Evolutionary conservation across 1,140 invertebrate genomes (phyloP), one percentile per base, ranked within the genome.

Genomic region (Patella vulgata): DNA sequence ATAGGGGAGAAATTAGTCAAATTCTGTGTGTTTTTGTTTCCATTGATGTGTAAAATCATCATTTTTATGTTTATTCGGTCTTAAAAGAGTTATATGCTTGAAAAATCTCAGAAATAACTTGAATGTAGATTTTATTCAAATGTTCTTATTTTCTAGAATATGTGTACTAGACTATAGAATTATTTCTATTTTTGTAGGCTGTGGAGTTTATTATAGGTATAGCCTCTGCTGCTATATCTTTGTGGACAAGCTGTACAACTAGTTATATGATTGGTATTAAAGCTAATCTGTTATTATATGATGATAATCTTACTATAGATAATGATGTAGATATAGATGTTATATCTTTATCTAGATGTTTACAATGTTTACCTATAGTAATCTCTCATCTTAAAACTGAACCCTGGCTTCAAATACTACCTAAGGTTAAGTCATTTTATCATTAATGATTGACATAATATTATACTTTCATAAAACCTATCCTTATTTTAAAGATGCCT

Each of bases 331-430:
- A 27, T 9, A 21, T 6, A 17, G 36, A 39, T 33, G 5, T 8
- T 36, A 36, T 36, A 36, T n/a, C n/a, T n/a, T n/a, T n/a, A n/a
- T 14, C 21, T 5, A 33, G 14, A 17, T 52, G 55, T 57, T n/a
- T 62, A 2, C 14, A 61, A 12, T 51, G 46, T 17, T 48, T 73
- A 12, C 70, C 67, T n/a, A 30, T 33, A 27, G 63, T 39, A 44
- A 54, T 73, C 33, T 19, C 43, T 23, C 43, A 33, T 21, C 30
- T 73, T 12, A 40, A 70, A 43, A 36, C 36, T 28, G 54, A 59
- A 25, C 70, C 70, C n/a, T 73, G 70, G 70, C 58, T 55, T 51
- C 70, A 73, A 39, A 56, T 73, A 47, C 31, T 64, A 27, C 40
- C 48, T 4, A 73, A 73, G 61, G 70, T 70, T 44, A 51, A 11